A percentile compares a stretch with the other conserved stretches of the same genome.
Evolutionary conservation across 92 coral and sea anemone genomes (phyloP).

Genomic region (Micromussa lordhowensis): DNA sequence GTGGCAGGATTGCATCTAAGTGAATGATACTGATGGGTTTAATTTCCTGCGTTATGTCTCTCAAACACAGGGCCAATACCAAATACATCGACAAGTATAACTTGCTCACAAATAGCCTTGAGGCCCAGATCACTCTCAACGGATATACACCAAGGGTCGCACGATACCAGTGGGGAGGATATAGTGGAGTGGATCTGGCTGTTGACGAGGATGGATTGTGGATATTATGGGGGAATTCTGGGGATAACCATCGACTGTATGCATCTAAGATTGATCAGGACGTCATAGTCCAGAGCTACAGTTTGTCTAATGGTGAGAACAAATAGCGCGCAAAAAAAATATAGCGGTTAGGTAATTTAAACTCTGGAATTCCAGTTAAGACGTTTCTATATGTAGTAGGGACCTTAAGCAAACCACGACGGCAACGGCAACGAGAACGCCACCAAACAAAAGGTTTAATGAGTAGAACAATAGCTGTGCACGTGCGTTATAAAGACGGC

Average conservation of each 20-base stretch:
- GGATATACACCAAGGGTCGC: slow-evolving; percentile 11
- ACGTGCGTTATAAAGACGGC: no score
- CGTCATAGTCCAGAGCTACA: neutral
- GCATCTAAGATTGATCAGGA: slow-evolving; percentile 32
- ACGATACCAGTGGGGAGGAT: slow-evolving; percentile 47
- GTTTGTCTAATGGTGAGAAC: slow-evolving; percentile 1
- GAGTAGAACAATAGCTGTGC: no score
- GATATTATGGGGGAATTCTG: slow-evolving; percentile 34
- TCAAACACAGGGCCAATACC: slow-evolving; percentile 6
- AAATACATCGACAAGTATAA: slow-evolving; percentile 31
- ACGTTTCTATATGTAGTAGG: no score
- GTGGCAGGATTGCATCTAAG: neutral
- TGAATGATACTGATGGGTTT: neutral
- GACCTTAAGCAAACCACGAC: no score
- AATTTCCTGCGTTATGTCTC: neutral
- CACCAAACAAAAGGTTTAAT: no score
- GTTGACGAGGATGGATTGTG: slow-evolving; percentile 69
- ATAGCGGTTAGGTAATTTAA: no score
- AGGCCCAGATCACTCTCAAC: neutral
- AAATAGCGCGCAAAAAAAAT: no score
- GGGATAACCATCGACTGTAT: slow-evolving; percentile 17
- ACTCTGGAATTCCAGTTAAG: no score
- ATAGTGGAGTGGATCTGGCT: slow-evolving; percentile 56
- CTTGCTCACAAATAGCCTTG: slow-evolving; percentile 2
- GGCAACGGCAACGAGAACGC: no score